Evolutionary conservation across 1,140 invertebrate species (phyloP), one percentile per base, ranked within the genome.

Genomic region (Temnothorax nylanderi): DNA sequence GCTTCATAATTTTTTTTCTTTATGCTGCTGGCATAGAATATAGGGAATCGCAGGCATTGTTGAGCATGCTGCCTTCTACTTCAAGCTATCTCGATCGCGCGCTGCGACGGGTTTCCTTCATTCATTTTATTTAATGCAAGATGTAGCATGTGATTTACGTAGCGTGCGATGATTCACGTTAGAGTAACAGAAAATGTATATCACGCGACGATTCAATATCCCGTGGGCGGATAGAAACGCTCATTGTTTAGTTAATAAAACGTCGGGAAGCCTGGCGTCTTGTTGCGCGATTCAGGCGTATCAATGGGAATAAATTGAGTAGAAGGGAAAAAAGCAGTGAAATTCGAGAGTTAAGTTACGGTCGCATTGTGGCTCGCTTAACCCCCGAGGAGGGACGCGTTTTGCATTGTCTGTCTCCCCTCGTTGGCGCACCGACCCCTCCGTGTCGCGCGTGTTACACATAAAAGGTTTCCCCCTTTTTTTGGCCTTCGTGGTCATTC

Each of bases 401-500:
- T 89, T 89, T 87, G 88, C 80, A 88, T 75, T 80, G 84, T 77
- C 76, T 89, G 88, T 77, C 88, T 76, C 49, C 87, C 84, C 84
- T 75, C 47, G 76, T 58, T 41, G 69, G 11, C 32, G 87, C 37
- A 64, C 51, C 71, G 62, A 64, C 62, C 75, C n/a, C 41, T 47
- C 54, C 26, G 2, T 51, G 56, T 72, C 81, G 87, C 82, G 87
- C 75, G 75, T 78, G 65, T 51, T 88, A 88, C 76, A 86, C 64
- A 88, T 88, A 86, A 89, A 90, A 84, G 89, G 77, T 87, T 87
- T 49, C 56, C 34, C 49, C 58, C 72, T 37, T n/a, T 34, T 56
- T 69, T 54, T 41, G 64, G 21, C 60, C 51, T 87, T 78, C 41
- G 74, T 71, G 85, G 86, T 54, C 86, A 81, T 87, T 76, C 18